Conservation (phyloP, 2,797 vertebrate genomes). For the Sebastes flavidus region DNA sequence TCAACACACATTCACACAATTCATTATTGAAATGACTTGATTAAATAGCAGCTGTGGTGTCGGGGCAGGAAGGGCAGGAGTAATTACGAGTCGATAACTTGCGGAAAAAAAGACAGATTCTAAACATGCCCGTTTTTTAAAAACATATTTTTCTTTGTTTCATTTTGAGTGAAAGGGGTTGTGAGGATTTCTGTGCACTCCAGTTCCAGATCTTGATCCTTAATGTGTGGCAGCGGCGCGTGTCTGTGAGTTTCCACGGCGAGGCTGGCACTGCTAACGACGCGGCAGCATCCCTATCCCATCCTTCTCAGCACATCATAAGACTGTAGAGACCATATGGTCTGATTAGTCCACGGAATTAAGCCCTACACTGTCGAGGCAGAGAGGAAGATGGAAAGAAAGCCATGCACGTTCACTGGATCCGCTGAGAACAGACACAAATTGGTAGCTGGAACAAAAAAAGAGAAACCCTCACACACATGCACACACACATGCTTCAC, state of each 20-base stretch:
- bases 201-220: conserved; percentile 47
- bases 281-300: conserved; percentile 48
- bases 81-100: conserved; percentile 63
- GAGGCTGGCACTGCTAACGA: conserved; percentile 42
- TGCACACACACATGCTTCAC: conserved; percentile 6
- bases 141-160: conserved; percentile 11
- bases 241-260: conserved; percentile 43
- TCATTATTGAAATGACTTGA: conserved; percentile 66
- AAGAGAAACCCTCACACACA: conserved; percentile 13
- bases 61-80: conserved; percentile 56
- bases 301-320: conserved; percentile 67
- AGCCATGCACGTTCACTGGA: conserved; percentile 24
- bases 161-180: conserved; percentile 19
- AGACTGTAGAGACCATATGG: conserved; percentile 75
- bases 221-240: conserved; percentile 40
- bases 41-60: conserved; percentile 58
- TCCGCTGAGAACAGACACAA: conserved; percentile 50
- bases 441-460: conserved; percentile 52
- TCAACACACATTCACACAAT: conserved; percentile 44
- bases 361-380: conserved; percentile 63
- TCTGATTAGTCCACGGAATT: conserved; percentile 71
- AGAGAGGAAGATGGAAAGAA: conserved; percentile 36
- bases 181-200: conserved; percentile 11
- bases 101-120: conserved; percentile 30
- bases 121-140: background rate